Evolutionary conservation across 2,797 vertebrate species (phyloP).

Genomic region (Crax fasciolata): DNA sequence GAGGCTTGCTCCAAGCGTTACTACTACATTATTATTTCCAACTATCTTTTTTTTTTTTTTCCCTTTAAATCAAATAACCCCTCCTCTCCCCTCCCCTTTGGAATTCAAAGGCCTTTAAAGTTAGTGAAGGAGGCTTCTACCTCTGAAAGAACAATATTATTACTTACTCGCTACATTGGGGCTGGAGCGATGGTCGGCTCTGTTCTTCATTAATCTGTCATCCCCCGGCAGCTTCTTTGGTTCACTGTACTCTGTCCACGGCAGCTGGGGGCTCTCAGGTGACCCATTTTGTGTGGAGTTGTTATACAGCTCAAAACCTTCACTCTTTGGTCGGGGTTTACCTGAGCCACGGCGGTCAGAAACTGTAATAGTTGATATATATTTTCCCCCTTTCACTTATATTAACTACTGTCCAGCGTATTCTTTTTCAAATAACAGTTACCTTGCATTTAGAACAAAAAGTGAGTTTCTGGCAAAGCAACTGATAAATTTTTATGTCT

Average conservation of each 20-base stretch:
- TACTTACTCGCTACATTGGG: slow-evolving; percentile 98
- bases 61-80: background rate
- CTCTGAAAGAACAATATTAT: background rate
- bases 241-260: slow-evolving; percentile 94
- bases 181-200: slow-evolving; percentile 96
- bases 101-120: background rate
- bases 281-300: slow-evolving; percentile 94
- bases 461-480: background rate
- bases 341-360: slow-evolving; percentile 92
- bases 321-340: slow-evolving; percentile 97
- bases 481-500: background rate
- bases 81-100: background rate
- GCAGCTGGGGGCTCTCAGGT: slow-evolving; percentile 92
- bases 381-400: slow-evolving; percentile 29
- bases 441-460: background rate
- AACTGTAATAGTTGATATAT: slow-evolving; percentile 81
- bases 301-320: slow-evolving; percentile 97
- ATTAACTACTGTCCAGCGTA: background rate
- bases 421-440: background rate
- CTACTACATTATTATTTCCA: background rate
- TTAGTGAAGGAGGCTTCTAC: background rate
- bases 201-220: slow-evolving; percentile 93
- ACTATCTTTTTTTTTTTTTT: background rate
- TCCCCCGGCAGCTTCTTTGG: slow-evolving; percentile 93
- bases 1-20: background rate